Percentiles rank a stretch among this genome's conserved stretches.
phyloP scores from a whole-genome alignment of 2,888 invertebrate genomes.

The Scelioninae gen. 1 region DNA sequence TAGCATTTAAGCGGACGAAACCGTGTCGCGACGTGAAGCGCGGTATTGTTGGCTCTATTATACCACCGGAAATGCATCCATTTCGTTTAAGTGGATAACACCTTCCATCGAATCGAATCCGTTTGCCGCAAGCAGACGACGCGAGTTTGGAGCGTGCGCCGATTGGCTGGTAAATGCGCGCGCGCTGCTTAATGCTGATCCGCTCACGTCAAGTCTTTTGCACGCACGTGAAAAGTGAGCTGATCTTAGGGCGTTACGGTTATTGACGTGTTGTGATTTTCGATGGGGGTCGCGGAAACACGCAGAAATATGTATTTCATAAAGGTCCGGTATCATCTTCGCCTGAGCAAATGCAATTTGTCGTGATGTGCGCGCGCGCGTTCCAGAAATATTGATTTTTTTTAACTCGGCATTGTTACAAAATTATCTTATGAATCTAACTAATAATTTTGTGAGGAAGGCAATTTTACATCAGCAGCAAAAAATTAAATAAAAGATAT shows the following conservation, averaged over 20 bases:
- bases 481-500: too few species aligned
- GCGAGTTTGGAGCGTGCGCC: slow-evolving; percentile 3
- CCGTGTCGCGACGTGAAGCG: slow-evolving; percentile 26
- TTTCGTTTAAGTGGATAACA: slow-evolving; percentile 48
- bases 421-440: neutral
- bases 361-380: slow-evolving; percentile 50
- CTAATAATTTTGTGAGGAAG: slow-evolving; percentile 3
- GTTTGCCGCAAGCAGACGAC: slow-evolving; percentile 36
- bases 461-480: too few species aligned
- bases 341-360: slow-evolving; percentile 36
- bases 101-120: slow-evolving; percentile 44
- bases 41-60: slow-evolving; percentile 23
- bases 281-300: neutral
- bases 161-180: neutral
- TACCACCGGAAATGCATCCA: slow-evolving; percentile 59
- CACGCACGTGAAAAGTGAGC: neutral
- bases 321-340: slow-evolving; percentile 30
- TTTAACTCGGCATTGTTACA: slow-evolving; percentile 21
- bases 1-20: slow-evolving; percentile 42
- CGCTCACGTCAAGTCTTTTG: neutral
- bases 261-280: neutral
- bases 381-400: slow-evolving; percentile 57
- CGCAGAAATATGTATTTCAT: slow-evolving; percentile 23
- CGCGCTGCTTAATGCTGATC: neutral
- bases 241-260: neutral